phyloP scores from a whole-genome alignment of 2,797 vertebrate species.

The Avahi laniger region DNA sequence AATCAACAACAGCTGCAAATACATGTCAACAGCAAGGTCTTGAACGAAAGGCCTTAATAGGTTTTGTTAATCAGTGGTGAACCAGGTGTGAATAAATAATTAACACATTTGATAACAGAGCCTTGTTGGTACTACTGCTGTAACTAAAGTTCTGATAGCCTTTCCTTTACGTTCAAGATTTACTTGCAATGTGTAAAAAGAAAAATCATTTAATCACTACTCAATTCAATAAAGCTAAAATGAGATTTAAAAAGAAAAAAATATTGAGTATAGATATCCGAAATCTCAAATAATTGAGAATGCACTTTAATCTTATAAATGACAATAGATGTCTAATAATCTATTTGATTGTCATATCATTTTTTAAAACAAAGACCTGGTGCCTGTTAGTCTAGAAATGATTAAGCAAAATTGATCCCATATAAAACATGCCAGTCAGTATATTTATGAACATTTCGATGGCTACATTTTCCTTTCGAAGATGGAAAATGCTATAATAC shows the following conservation, averaged over 20 bases:
- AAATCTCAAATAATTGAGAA: not conserved
- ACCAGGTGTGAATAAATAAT: constrained; percentile 78
- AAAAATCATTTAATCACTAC: constrained; percentile 6
- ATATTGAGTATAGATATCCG: not conserved
- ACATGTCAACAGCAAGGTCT: constrained; percentile 76
- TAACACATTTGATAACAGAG: constrained; percentile 69
- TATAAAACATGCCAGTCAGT: not conserved
- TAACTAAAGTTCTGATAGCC: constrained; percentile 57
- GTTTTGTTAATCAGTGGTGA: constrained; percentile 74
- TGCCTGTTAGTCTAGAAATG: not conserved
- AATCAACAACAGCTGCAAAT: constrained; percentile 72
- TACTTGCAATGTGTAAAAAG: not conserved
- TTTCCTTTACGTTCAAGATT: constrained; percentile 46
- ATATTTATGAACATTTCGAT: not conserved
- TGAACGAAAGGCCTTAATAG: constrained; percentile 70
- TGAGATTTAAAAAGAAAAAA: not conserved
- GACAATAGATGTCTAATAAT: not conserved
- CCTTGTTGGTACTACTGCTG: constrained; percentile 21
- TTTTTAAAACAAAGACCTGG: not conserved
- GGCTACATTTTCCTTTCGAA: not conserved
- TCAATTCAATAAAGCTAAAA: not conserved
- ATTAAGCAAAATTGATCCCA: not conserved
- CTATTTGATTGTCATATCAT: not conserved
- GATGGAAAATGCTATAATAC: not conserved
- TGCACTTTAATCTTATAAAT: not conserved